A percentile compares a stretch with the other conserved stretches of the same genome.
Conservation (phyloP, 2,113 vertebrate species). For the Atlantisia rogersi region DNA sequence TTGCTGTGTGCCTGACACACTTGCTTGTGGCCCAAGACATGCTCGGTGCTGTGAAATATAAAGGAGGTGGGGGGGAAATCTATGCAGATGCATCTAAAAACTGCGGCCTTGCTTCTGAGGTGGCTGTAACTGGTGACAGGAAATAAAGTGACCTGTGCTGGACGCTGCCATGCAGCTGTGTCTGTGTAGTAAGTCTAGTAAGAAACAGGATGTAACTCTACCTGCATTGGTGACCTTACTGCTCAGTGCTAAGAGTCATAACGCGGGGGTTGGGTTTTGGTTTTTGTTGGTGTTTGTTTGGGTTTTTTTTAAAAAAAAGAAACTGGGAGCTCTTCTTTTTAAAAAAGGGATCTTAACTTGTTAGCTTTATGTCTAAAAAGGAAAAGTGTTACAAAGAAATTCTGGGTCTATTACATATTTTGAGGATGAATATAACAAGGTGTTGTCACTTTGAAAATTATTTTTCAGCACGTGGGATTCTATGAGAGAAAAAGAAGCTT, state of each 20-base stretch:
- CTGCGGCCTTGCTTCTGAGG: not conserved
- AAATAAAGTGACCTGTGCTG: not conserved
- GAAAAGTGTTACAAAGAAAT: not conserved
- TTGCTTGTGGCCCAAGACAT: not conserved
- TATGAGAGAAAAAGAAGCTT: not conserved
- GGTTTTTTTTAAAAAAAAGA: not conserved
- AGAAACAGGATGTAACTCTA: not conserved
- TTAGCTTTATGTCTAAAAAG: not conserved
- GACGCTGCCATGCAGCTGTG: not conserved
- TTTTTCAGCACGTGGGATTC: not conserved
- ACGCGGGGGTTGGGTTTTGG: not conserved
- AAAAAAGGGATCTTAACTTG: accelerated
- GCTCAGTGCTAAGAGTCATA: not conserved
- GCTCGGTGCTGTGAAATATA: not conserved
- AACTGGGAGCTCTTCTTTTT: not conserved
- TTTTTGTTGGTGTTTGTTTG: too few species aligned
- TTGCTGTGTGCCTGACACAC: accelerated
- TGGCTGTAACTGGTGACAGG: not conserved
- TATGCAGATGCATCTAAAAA: not conserved
- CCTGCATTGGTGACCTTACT: not conserved
- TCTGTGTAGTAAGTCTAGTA: not conserved
- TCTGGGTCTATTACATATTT: not conserved
- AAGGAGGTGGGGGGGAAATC: not conserved
- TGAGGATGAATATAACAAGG: not conserved
- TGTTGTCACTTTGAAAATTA: not conserved